Evolutionary conservation across 2,113 vertebrate species (phyloP).

Genomic region (Melanocharis versteri): DNA sequence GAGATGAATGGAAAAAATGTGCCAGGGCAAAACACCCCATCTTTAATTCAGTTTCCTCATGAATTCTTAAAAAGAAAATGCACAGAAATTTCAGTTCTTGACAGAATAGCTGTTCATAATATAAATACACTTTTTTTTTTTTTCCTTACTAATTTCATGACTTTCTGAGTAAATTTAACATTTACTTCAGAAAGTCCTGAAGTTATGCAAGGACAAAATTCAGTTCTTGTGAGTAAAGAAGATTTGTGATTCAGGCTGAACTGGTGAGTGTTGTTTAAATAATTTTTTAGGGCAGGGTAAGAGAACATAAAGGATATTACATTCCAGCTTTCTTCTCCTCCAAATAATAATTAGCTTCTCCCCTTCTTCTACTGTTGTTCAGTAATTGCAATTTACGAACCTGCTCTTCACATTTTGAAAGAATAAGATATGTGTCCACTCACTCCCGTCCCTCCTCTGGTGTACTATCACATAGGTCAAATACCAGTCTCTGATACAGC

Average conservation of each 20-base stretch:
- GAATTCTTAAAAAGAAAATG: not conserved
- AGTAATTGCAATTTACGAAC: not conserved
- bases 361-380: not conserved
- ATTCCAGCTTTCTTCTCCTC: not conserved
- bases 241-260: not conserved
- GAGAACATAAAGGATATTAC: not conserved
- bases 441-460: not conserved
- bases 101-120: not conserved
- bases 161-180: not conserved
- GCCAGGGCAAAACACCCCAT: not conserved
- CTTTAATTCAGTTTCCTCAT: not conserved
- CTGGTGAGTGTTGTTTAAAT: not conserved
- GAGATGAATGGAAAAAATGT: not conserved
- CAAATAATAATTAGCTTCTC: not conserved
- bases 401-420: not conserved
- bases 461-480: not conserved
- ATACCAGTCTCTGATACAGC: not conserved
- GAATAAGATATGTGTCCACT: not conserved
- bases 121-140: not conserved
- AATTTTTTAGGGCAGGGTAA: not conserved
- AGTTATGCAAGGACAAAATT: not conserved
- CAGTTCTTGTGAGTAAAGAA: not conserved
- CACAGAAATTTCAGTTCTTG: not conserved
- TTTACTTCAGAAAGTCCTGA: not conserved
- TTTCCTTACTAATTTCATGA: not conserved